Percentiles rank a stretch among this genome's conserved stretches.
phyloP scores from a whole-genome alignment of 1,140 invertebrate genomes.

The Cydia strobilella region DNA sequence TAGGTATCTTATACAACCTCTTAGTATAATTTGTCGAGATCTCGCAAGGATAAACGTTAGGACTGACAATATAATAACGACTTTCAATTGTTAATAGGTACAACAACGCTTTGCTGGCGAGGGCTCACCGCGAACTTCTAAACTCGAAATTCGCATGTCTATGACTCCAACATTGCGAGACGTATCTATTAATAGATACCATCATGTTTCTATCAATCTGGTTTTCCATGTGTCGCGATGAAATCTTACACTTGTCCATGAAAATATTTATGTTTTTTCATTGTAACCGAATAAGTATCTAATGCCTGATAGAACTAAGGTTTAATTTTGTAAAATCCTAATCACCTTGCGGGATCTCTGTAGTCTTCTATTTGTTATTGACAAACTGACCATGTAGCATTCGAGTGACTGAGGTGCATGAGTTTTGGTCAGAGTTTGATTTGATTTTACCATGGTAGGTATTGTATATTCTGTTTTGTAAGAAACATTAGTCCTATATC shows the following conservation, averaged over 20 bases:
- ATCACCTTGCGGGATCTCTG: background rate
- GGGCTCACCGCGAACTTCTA: no score
- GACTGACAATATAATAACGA: no score
- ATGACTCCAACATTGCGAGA: no score
- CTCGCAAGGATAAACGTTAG: background rate
- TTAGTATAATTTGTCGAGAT: background rate
- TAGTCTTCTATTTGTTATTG: background rate
- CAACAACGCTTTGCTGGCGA: no score
- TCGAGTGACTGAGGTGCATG: constrained; percentile 45
- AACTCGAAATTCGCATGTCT: no score
- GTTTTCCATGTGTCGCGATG: no score
- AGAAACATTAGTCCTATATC: background rate
- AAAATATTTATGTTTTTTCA: no score
- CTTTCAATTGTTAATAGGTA: no score
- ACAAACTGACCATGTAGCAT: background rate
- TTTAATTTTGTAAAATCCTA: background rate
- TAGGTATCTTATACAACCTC: background rate
- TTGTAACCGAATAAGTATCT: background rate
- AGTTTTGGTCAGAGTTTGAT: constrained; percentile 24
- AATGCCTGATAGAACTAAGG: background rate
- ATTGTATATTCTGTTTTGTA: background rate
- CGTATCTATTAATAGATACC: no score
- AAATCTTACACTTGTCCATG: no score
- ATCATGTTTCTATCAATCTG: no score
- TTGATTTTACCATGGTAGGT: background rate